These are phyloP conservation scores for Drosophila carrolli DNA, from an alignment of 1,140 invertebrate genomes.

Conservation along the genomic window DNA sequence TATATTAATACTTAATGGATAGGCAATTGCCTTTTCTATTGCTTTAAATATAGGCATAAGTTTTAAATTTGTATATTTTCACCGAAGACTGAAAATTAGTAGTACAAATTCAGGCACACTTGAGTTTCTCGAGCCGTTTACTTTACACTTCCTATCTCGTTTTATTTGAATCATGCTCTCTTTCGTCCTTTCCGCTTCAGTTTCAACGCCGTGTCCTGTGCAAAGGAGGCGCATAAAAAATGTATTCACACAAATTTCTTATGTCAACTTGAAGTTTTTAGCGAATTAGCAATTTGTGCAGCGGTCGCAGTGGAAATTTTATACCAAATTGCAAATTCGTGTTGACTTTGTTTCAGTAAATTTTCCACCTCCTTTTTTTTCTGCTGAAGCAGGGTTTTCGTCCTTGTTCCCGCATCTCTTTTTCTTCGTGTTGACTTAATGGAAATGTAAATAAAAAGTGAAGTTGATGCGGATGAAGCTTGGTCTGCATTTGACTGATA, in stretches of 20 bases:
- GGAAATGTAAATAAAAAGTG: conserved; percentile 63
- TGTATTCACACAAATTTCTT: conserved; percentile 72
- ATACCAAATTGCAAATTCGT: conserved; percentile 71
- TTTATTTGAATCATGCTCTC: conserved; percentile 3
- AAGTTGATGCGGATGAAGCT: conserved; percentile 35
- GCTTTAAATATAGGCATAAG: too few relatives aligned
- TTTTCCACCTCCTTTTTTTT: conserved; percentile 35
- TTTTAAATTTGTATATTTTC: not conserved
- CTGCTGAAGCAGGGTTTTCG: conserved; percentile 20
- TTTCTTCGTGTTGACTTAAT: conserved; percentile 54
- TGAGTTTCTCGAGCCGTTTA: conserved; percentile 20
- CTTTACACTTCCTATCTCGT: conserved; percentile 19
- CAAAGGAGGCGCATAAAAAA: conserved; percentile 51
- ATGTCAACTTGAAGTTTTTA: not conserved
- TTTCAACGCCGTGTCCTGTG: conserved; percentile 4
- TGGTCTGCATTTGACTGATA: conserved; percentile 32
- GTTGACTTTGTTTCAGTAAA: conserved; percentile 66
- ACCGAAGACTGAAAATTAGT: not conserved
- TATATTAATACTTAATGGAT: too few relatives aligned
- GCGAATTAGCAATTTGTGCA: conserved; percentile 49
- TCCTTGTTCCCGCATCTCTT: conserved; percentile 10
- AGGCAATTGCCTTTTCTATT: too few relatives aligned
- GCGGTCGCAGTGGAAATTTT: conserved; percentile 58
- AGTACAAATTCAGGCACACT: conserved; percentile 8
- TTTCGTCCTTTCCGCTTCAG: not conserved